These are phyloP conservation scores for Pegoplata infirma DNA, from an alignment of 2,888 invertebrate species.

Conservation along the genomic window DNA sequence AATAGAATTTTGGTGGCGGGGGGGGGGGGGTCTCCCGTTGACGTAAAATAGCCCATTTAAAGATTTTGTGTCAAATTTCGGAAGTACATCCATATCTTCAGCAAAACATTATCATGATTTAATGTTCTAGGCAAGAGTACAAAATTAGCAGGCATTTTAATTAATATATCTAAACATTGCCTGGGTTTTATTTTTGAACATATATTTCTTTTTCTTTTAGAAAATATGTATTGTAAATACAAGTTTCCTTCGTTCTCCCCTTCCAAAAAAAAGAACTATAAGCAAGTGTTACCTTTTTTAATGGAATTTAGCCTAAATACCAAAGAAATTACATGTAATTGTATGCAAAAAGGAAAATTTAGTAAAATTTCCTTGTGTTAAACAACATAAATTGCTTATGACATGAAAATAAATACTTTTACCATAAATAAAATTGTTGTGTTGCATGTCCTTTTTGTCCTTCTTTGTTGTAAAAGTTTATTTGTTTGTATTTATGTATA, in stretches of 20 bases:
- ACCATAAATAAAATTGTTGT: slow-evolving; percentile 56
- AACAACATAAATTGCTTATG: slow-evolving; percentile 58
- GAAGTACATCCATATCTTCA: neutral
- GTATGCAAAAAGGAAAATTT: slow-evolving; percentile 2
- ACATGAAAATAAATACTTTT: slow-evolving; percentile 53
- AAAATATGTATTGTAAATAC: too few species aligned
- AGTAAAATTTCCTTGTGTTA: slow-evolving; percentile 34
- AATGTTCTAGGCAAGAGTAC: too few species aligned
- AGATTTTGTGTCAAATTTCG: too few species aligned
- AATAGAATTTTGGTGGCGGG: too few species aligned
- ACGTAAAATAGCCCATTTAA: too few species aligned
- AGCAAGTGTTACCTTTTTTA: slow-evolving; percentile 48
- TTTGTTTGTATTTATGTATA: neutral
- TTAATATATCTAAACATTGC: too few species aligned
- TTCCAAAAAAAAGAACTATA: slow-evolving; percentile 14
- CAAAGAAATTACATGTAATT: slow-evolving; percentile 58
- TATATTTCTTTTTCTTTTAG: neutral
- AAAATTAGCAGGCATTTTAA: too few species aligned
- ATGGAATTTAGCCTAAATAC: slow-evolving; percentile 61
- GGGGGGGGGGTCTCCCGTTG: too few species aligned
- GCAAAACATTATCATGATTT: too few species aligned
- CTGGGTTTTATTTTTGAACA: too few species aligned
- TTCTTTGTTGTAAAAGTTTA: slow-evolving; percentile 8
- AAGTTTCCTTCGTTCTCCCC: neutral
- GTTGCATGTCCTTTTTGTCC: slow-evolving; percentile 55